Percentiles rank a stretch among this genome's conserved stretches.
phyloP scores from a whole-genome alignment of 2,113 vertebrate species.

The Odontesthes bonariensis region DNA sequence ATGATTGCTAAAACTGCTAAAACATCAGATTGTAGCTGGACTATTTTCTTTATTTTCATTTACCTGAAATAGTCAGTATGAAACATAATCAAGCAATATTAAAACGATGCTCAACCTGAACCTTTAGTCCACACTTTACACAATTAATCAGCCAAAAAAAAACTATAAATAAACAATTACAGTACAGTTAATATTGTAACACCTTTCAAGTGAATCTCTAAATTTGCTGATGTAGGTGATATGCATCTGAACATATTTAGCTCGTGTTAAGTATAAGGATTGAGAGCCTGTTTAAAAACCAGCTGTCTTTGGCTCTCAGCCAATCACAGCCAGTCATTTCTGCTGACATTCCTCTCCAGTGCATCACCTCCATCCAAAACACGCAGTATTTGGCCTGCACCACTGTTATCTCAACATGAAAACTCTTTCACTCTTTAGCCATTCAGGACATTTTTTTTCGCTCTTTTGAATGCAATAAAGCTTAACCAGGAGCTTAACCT shows the following conservation, averaged over 20 bases:
- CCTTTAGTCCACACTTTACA: not conserved
- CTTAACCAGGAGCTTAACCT: not conserved
- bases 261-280: slow-evolving; percentile 9
- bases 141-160: not conserved
- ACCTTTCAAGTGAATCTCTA: not conserved
- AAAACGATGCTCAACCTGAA: not conserved
- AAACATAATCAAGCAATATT: not conserved
- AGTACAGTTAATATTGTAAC: no score
- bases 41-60: no score
- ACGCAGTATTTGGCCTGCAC: no score
- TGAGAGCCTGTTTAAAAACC: not conserved
- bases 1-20: no score
- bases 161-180: no score
- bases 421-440: not conserved
- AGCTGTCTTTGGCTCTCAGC: not conserved
- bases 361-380: no score
- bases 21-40: no score
- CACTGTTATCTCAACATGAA: not conserved
- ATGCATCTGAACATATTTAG: not conserved
- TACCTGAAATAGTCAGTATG: no score
- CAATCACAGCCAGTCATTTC: not conserved
- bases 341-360: not conserved
- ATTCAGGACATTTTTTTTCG: not conserved
- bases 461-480: not conserved
- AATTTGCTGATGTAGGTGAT: not conserved